Base-by-base conservation (phyloP, 30 jellyfish, hydroid and myxozoan genomes). In the Hydractinia symbiolongicarpus region DNA sequence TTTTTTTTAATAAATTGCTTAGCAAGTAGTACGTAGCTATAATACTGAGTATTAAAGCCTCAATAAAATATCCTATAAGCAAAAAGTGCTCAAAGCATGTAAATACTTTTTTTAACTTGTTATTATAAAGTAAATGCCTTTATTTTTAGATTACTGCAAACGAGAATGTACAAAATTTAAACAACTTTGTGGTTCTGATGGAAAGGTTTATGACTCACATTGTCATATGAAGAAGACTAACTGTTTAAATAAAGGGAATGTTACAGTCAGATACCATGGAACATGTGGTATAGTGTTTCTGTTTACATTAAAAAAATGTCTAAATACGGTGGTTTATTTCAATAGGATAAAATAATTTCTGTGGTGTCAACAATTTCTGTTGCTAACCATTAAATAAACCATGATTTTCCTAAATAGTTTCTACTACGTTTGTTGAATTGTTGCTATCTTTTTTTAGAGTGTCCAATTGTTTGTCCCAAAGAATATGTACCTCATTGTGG, bases 401-500 rank as follows among this genome's bases (percentile, higher is more conserved):
- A 30, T 30, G 44, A 30, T 30, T 30, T 30, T 30, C 44, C 19
- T 9, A 16, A 73, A 8, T 72, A 57, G 8, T 76, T 53, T 76
- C 19, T 19, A 76, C 15, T 52, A 54, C 13, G 17, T 15, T 56
- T 20, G 13, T 50, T 79, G 6, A 53, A 20, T 19, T 79, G 54
- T 15, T 14, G 9, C 44, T 30, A n/a, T 21, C 53, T 71, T 53
- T 10, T 86, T 81, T 49, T 61, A 88, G 96, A 84, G 4, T 88
- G 96, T 56, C 96, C 96, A 21, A 77, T 4, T 16, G 61, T 55
- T 44, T 88, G 96, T 71, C 11, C 51, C 56, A 88, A 84, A 67
- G 66, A 82, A 62, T 88, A 88, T 81, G 79, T 82, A 55, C 96
- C 96, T 17, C 86, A 77, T 8, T 88, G 96, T 88, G 96, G 88